phyloP scores from a whole-genome alignment of 2,888 invertebrate species.

The Schizotus pectinicornis region DNA sequence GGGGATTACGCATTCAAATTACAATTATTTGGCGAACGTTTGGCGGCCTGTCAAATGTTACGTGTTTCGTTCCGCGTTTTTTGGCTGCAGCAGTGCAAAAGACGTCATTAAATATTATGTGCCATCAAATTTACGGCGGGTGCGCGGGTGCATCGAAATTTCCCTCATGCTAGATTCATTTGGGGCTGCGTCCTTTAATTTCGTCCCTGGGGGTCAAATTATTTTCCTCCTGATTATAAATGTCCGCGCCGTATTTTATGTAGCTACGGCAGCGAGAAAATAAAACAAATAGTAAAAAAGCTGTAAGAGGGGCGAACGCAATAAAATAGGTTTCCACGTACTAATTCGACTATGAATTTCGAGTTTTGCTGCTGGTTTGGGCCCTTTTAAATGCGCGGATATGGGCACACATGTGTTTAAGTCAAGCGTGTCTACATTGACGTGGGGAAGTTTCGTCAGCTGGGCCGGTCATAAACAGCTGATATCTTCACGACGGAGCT shows the following conservation, averaged over 20 bases:
- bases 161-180: neutral
- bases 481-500: slow-evolving; percentile 23
- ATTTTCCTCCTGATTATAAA: slow-evolving; percentile 1
- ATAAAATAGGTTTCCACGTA: slow-evolving; percentile 23
- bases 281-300: slow-evolving; percentile 14
- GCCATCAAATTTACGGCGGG: neutral
- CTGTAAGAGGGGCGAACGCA: slow-evolving; percentile 3
- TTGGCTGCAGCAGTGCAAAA: no score
- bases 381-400: slow-evolving; percentile 18
- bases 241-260: neutral
- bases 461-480: slow-evolving; percentile 29
- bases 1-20: neutral
- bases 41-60: no score
- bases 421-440: slow-evolving; percentile 25
- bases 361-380: slow-evolving; percentile 7
- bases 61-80: no score
- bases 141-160: neutral
- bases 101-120: neutral
- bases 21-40: neutral
- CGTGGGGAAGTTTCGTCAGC: slow-evolving; percentile 27
- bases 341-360: slow-evolving; percentile 20
- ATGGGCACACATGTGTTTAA: slow-evolving; percentile 25
- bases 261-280: slow-evolving; percentile 2
- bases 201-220: neutral
- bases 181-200: neutral